These are phyloP conservation scores for Siniperca knerii DNA, from an alignment of 2,113 vertebrate species.

Conservation along the genomic window DNA sequence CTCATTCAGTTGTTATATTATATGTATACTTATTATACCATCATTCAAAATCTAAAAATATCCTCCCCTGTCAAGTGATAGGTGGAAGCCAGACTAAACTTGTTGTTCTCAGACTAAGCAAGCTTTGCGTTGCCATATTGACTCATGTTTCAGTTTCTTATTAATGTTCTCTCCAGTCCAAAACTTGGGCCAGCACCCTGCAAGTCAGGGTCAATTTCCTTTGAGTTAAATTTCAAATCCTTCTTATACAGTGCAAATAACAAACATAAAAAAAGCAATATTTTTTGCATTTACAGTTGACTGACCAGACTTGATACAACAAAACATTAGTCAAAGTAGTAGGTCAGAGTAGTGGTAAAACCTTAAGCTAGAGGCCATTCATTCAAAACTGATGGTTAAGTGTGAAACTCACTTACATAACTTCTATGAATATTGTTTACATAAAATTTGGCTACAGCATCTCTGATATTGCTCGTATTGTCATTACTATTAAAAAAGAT, in stretches of 20 bases:
- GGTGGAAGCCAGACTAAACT: neutral
- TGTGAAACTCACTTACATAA: constrained; percentile 2
- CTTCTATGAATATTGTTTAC: neutral
- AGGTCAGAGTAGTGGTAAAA: constrained; percentile 27
- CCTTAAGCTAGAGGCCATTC: neutral
- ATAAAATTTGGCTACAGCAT: neutral
- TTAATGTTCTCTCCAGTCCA: neutral
- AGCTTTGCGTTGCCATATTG: constrained; percentile 21
- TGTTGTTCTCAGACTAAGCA: constrained; percentile 12
- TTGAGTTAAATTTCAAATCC: neutral
- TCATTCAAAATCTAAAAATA: neutral
- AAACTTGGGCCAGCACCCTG: neutral
- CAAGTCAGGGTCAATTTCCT: neutral
- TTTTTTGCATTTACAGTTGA: neutral
- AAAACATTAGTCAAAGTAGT: constrained; percentile 50
- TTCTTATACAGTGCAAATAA: neutral
- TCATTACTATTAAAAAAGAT: neutral
- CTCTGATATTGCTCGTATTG: neutral
- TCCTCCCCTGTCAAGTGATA: neutral
- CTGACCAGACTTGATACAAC: neutral
- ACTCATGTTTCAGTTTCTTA: constrained; percentile 15
- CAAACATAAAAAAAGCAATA: neutral
- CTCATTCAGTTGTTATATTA: neutral
- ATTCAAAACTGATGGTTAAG: constrained; percentile 60
- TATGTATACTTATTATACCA: neutral